phyloP scores from a whole-genome alignment of 2,113 vertebrate genomes.

The Cricetomys ansorgei region DNA sequence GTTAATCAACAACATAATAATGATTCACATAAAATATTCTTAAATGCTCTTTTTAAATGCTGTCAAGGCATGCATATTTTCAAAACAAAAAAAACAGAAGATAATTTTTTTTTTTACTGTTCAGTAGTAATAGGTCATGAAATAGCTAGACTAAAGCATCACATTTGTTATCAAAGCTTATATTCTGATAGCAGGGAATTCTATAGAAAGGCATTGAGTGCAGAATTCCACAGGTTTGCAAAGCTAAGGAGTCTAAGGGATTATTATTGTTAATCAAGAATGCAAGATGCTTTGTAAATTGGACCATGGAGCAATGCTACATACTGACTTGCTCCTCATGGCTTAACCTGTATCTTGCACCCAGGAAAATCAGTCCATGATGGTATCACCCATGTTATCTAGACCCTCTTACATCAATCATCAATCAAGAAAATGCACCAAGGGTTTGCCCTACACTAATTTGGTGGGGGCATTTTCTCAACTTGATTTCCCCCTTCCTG shows the following conservation, averaged over 20 bases:
- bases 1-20: not conserved
- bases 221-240: not conserved
- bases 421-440: not conserved
- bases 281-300: constrained; percentile 21
- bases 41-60: not conserved
- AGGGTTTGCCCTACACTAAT: not conserved
- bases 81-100: not conserved
- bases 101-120: constrained; percentile 33
- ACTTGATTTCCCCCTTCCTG: not conserved
- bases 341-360: not conserved
- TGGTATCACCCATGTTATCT: not conserved
- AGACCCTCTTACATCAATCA: too few species aligned
- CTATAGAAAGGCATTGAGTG: not conserved
- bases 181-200: not conserved
- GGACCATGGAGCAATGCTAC: not conserved
- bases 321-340: not conserved
- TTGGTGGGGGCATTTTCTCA: not conserved
- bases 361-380: not conserved
- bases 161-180: not conserved
- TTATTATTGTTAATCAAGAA: not conserved
- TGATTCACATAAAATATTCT: not conserved
- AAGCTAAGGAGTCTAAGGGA: not conserved
- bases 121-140: not conserved
- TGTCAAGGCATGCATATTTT: not conserved
- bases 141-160: not conserved